Base-by-base conservation (phyloP, 2,113 vertebrate genomes). In the Patagioenas fasciata region DNA sequence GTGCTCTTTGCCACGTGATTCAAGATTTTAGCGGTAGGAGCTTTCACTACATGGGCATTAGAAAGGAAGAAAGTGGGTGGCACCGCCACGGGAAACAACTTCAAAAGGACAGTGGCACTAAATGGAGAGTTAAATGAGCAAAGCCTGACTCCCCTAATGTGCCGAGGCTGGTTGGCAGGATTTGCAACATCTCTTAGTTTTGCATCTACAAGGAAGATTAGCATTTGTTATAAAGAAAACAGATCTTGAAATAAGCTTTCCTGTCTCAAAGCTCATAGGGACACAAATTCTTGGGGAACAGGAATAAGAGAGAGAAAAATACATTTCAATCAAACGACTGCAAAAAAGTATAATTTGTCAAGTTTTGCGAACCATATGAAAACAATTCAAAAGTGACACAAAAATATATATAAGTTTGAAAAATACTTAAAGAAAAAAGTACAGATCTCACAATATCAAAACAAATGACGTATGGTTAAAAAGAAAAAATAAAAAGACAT, bases 331-430 rank as follows among this genome's bases (percentile, higher is more conserved):
- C 58, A 86, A 94, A 95, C 0, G 0, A 91, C 80, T 87, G 88
- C 81, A 92, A 94, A 95, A 78, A 94, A 92, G 89, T 96, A 44
- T 96, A 95, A 96, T 96, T 94, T 19, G 9, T 97, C 96, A 95
- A 95, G 88, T 96, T 91, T 95, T 96, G 75, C 91, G 96, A 95
- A 95, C 87, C 31, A 58, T 95, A 96, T 24, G 87, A 94, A 95
- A 95, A 96, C 96, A 93, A 93, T 93, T 95, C 75, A 75, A 85
- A 96, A 96, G 93, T 95, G 94, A 97, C 95, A 97, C 87, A 96
- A 97, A 95, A 95, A 93, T 94, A 96, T 95, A 94, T 95, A 90
- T 95, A 95, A 80, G 91, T 88, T 95, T 71, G 94, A 95, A 95
- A 96, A 97, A 92, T 72, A 94, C 69, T 95, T 91, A 91, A 91